Conservation (phyloP, 2,797 vertebrate species). For the Ficedula albicollis region DNA sequence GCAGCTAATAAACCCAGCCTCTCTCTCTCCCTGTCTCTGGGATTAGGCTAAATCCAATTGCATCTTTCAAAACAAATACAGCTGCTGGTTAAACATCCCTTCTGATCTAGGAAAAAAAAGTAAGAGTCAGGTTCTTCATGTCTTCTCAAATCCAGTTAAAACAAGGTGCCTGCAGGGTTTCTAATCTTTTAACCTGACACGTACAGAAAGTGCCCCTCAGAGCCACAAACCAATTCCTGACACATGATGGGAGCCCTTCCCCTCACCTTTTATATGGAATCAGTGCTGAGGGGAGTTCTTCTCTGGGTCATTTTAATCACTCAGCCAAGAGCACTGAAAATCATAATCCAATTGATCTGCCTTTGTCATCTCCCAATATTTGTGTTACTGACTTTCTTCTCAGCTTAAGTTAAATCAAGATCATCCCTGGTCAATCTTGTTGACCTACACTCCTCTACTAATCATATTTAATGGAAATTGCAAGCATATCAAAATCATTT, state of each 20-base stretch:
- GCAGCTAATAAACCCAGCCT: conserved; percentile 10
- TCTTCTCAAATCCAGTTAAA: conserved; percentile 22
- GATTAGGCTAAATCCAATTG: conserved; percentile 52
- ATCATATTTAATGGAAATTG: conserved; percentile 28
- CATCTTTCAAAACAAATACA: conserved; percentile 55
- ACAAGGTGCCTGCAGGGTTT: not conserved
- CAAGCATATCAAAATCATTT: not conserved
- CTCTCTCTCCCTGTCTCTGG: not conserved
- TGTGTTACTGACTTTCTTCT: not conserved
- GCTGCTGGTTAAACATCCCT: conserved; percentile 37
- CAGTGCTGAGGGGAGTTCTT: not conserved
- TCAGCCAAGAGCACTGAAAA: not conserved
- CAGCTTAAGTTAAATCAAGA: not conserved
- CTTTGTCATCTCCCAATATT: not conserved
- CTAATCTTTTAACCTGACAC: not conserved
- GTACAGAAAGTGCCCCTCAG: not conserved
- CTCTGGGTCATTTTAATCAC: conserved; percentile 28
- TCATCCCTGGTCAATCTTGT: conserved; percentile 15
- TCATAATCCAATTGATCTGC: conserved; percentile 27
- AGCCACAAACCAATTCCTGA: not conserved
- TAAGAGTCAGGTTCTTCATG: not conserved
- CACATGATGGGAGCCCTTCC: not conserved
- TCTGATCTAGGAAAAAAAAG: not conserved
- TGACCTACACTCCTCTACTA: not conserved
- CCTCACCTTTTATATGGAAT: not conserved